Evolutionary conservation across 2,797 vertebrate genomes (phyloP).

Genomic region (Pangasius djambal): DNA sequence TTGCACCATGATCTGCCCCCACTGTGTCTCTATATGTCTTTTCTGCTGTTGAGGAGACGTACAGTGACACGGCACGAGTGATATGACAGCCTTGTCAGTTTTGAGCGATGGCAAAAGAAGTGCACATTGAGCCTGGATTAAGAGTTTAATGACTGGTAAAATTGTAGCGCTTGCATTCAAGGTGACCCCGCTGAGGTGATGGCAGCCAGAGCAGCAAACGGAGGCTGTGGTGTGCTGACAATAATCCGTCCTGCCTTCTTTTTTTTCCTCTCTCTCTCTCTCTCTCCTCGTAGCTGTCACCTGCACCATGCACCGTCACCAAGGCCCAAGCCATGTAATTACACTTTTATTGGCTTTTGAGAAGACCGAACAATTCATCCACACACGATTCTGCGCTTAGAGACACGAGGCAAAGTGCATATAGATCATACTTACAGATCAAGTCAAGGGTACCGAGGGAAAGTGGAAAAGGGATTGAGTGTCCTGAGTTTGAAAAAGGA

Average conservation of each 20-base stretch:
- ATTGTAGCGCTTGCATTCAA: constrained; percentile 77
- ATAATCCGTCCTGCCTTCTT: constrained; percentile 75
- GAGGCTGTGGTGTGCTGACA: constrained; percentile 71
- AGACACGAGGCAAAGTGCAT: constrained; percentile 57
- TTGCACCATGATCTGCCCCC: neutral
- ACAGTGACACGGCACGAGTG: constrained; percentile 42
- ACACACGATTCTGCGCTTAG: constrained; percentile 69
- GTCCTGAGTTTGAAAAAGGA: neutral
- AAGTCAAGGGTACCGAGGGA: constrained; percentile 22
- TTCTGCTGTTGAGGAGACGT: neutral
- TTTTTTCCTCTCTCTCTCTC: constrained; percentile 44
- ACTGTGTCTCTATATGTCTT: neutral
- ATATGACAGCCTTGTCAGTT: constrained; percentile 66
- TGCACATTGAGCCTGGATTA: constrained; percentile 71
- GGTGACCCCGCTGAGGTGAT: constrained; percentile 77
- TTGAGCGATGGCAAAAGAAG: constrained; percentile 71
- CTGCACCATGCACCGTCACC: constrained; percentile 68
- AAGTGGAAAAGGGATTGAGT: constrained; percentile 4
- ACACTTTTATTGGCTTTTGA: constrained; percentile 78
- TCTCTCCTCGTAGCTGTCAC: constrained; percentile 71
- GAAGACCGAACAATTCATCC: constrained; percentile 76
- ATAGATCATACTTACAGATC: constrained; percentile 67
- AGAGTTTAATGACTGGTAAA: constrained; percentile 83
- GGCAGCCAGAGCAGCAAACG: constrained; percentile 39
- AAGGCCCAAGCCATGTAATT: constrained; percentile 75